These are phyloP conservation scores for Galagoides demidoff DNA, from an alignment of 2,797 vertebrate species.

Conservation along the genomic window DNA sequence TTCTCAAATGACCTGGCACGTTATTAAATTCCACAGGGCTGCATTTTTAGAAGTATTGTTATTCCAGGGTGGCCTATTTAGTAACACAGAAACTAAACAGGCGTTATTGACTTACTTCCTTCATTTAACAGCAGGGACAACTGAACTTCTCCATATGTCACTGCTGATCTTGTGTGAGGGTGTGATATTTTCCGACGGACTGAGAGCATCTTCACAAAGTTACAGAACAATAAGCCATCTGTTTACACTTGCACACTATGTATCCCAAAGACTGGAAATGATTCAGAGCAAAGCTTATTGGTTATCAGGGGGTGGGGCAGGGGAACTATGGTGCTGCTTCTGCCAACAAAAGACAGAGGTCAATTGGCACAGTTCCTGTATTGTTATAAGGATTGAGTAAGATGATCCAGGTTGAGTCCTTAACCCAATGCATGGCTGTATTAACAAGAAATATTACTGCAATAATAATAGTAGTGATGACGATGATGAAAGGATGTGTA, in stretches of 20 bases:
- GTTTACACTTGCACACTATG: background rate
- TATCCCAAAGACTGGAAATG: too few relatives aligned
- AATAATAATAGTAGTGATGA: background rate
- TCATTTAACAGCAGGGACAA: background rate
- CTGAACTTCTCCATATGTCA: background rate
- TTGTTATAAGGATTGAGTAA: background rate
- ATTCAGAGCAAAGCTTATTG: too few relatives aligned
- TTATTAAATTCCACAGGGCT: background rate
- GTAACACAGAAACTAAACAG: constrained; percentile 52
- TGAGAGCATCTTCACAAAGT: background rate
- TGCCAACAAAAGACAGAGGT: background rate
- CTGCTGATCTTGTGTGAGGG: background rate
- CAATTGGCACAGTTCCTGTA: background rate
- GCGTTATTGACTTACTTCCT: background rate
- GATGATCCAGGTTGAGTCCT: background rate
- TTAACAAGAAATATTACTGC: background rate
- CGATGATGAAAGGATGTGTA: background rate
- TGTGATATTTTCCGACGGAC: background rate
- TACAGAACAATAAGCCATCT: background rate
- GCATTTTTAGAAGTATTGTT: background rate
- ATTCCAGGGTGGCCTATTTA: constrained; percentile 28
- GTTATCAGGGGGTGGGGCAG: too few relatives aligned
- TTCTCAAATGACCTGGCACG: constrained; percentile 21
- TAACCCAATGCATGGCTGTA: background rate
- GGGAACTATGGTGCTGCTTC: background rate